Evolutionary conservation across 2,113 vertebrate species (phyloP), one percentile per base, ranked within the genome.

Genomic region (Cynoglossus semilaevis): DNA sequence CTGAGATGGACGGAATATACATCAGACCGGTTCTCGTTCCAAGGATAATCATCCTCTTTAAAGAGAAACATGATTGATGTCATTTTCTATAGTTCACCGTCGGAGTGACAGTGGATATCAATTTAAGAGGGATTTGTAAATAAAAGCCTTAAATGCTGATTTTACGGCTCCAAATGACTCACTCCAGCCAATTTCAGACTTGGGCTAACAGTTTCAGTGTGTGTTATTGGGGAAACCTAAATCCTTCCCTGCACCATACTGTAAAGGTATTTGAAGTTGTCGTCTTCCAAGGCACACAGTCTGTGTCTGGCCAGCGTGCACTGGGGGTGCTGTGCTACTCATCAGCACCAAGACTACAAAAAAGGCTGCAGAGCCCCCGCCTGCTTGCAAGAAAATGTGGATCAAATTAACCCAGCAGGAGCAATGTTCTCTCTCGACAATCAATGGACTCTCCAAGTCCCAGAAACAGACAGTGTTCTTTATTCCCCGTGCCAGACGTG

Each of bases 371-470:
- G 52, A 51, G 52, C 70, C 60, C 73, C 48, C 69, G 47, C 78
- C 56, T 19, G n/a, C 52, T 45, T 41, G 36, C 52, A 64, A 84
- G 6, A 29, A 89, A 89, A 90, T 87, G 86, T 89, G 89, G 83
- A 83, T 87, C 72, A 70, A 79, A 88, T 91, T 86, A 88, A 77
- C 59, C 69, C 72, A 12, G 51, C 75, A 59, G 80, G 76, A 80
- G 83, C 79, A 76, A 63, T 67, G 72, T 79, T 80, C 83, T 83
- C 81, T 70, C 80, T 79, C 65, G 51, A 77, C 76, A 72, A 79
- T 76, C 73, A 80, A 67, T 70, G 66, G 58, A 75, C 65, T 78
- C 74, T 83, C 76, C 70, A 79, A 79, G 54, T 79, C 78, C 71
- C 74, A 63, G 84, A 77, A 79, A 65, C 79, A 85, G 83, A 85